Evolutionary conservation across 2,888 invertebrate genomes (phyloP), one percentile per base, ranked within the genome.

Genomic region (Tuberolachnus salignus): DNA sequence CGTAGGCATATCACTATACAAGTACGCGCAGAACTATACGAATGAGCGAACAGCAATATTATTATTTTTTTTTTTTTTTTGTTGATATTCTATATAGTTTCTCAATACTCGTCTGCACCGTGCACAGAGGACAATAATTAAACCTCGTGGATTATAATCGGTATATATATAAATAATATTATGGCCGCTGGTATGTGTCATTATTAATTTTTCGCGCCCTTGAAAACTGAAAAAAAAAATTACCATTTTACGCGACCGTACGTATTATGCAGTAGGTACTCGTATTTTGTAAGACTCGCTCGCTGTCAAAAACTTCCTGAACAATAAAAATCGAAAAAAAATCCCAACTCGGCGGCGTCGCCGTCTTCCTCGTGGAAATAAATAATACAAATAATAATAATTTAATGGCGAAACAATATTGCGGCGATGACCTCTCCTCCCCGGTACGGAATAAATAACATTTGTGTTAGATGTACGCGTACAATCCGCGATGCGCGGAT

Each of bases 191-290:
- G 34, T 34, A 34, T 34, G 34, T 34, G 34, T 34, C 34, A 34
- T 34, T 64, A 66, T 74, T 74, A 55, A 64, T 74, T 66, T 49
- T 64, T 64, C n/a, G 46, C 23, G 66, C 55, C 74, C 74, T 74
- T 74, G 74, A 73, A 4, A 55, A 34, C 34, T 34, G 34, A 34
- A 34, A 42, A 44, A 55, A 14, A 66, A 66, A 23, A 66, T 74
- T 46, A 74, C 44, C 55, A 44, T 74, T 74, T 63, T 64, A 66
- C 46, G 44, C 64, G 74, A 66, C 42, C n/a, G 44, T 55, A 26
- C 21, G 16, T 21, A 21, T 55, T 23, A 19, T 61, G 11, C 23
- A 19, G 1, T 53, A 49, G 6, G 34, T 34, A 34, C 6, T 34
- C 34, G 34, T 34, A 34, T 34, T 34, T 59, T n/a, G 46, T 23